Conservation (phyloP, 2,888 invertebrate genomes). For the Cheilosia soror region DNA sequence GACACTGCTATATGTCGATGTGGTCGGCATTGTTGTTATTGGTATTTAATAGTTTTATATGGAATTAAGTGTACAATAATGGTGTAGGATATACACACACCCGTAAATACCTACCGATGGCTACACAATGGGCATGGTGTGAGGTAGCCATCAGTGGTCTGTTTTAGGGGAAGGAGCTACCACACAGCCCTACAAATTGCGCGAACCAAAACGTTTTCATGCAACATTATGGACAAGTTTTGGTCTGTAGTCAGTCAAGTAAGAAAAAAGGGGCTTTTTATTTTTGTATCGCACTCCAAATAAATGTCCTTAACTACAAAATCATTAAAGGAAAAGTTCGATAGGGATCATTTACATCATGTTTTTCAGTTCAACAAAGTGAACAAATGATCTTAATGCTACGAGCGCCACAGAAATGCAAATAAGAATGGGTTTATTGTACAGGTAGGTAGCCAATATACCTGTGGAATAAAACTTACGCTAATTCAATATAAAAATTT, state of each 20-base stretch:
- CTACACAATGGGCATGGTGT: conserved; percentile 28
- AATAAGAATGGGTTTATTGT: no score
- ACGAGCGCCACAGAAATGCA: no score
- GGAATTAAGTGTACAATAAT: conserved; percentile 50
- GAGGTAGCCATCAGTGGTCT: conserved; percentile 16
- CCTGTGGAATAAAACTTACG: no score
- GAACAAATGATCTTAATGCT: no score
- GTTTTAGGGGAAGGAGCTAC: conserved; percentile 22
- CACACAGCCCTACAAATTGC: conserved; percentile 58
- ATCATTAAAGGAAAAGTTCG: no score
- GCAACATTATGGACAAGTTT: not conserved
- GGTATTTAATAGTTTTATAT: conserved; percentile 41
- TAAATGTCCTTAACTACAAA: no score
- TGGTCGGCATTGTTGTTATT: conserved; percentile 42
- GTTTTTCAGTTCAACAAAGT: no score
- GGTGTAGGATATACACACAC: conserved; percentile 6
- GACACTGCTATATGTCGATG: conserved; percentile 62
- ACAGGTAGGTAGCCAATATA: no score
- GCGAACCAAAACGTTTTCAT: conserved; percentile 18
- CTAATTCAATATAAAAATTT: no score
- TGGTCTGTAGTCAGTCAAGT: not conserved
- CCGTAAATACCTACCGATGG: conserved; percentile 39
- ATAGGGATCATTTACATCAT: no score
- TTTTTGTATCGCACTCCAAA: no score
- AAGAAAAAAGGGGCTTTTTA: no score